Base-by-base conservation (phyloP, 2,888 invertebrate genomes). In the Azorinus chamasolen region DNA sequence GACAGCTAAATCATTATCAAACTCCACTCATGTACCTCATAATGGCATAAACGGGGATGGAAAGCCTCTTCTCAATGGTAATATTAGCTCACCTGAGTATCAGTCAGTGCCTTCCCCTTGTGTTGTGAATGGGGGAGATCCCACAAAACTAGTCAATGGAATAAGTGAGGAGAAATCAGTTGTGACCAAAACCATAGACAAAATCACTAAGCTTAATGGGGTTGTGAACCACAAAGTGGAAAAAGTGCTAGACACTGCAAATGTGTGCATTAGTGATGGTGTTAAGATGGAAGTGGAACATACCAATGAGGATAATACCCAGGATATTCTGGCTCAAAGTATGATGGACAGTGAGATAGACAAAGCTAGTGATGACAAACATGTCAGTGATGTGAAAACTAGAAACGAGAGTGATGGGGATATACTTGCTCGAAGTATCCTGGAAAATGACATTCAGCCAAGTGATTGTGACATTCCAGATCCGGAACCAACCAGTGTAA, bases 141-240 rank as follows among this genome's bases (percentile, higher is more conserved):
- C 64, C 25, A 71, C 72, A 32, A 74, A 74, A 68, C 63, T 79
- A 74, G 72, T 76, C 55, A 78, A 79, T 70, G 78, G 81, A 37
- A 71, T 76, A 45, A 61, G 57, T 64, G 74, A 76, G 12, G 79
- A 73, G 51, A 57, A 65, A 16, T 32, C 25, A 46, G 37, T 55
- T 45, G 70, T 65, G 27, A 70, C 39, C 22, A 80, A 77, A 74
- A 55, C 75, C 45, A 24, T 83, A 24, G 83, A 86, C 59, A 83
- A 83, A 68, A 48, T 79, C 46, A 58, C 73, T 24, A 85, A 79
- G 69, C 75, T 88, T 55, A 89, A 89, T 77, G 89, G 89, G 48
- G 74, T 89, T 68, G 74, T 83, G 25, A 85, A 87, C 77, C 88
- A 88, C 76, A 64, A 84, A 45, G 74, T 81, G 45, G 69, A 79